Evolutionary conservation across 2,113 vertebrate genomes (phyloP).

Genomic region (Hemibagrus wyckioides): DNA sequence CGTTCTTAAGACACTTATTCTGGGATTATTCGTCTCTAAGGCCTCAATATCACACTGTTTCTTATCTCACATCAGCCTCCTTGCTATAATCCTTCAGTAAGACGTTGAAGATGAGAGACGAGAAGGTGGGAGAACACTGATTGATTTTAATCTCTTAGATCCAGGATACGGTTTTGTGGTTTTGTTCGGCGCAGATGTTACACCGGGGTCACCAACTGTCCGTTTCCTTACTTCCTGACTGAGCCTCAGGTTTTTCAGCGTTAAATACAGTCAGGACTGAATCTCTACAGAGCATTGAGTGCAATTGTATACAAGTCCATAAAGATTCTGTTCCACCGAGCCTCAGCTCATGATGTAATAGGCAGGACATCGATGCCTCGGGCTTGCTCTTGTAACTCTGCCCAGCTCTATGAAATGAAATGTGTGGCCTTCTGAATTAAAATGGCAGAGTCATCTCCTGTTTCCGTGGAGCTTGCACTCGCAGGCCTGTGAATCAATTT

Average conservation of each 20-base stretch:
- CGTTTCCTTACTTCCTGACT: background rate
- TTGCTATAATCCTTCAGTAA: constrained; percentile 47
- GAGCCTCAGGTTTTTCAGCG: background rate
- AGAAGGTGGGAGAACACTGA: constrained; percentile 14
- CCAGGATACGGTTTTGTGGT: background rate
- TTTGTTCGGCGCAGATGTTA: constrained; percentile 12
- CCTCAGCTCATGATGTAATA: constrained; percentile 40
- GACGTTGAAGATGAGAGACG: constrained; percentile 13
- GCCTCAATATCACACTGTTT: constrained; percentile 58
- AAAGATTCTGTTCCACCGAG: constrained; percentile 6
- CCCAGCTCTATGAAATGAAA: constrained; percentile 64
- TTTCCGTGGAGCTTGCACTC: constrained; percentile 61
- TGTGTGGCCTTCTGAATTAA: constrained; percentile 69
- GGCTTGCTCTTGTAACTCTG: constrained; percentile 54
- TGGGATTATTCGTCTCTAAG: constrained; percentile 66
- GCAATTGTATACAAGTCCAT: constrained; percentile 12
- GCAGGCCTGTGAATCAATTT: constrained; percentile 71
- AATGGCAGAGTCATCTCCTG: constrained; percentile 60
- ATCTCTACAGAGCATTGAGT: background rate
- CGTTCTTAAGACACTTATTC: constrained; percentile 60
- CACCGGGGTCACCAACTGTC: constrained; percentile 38
- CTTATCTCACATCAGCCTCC: constrained; percentile 54
- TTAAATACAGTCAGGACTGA: background rate
- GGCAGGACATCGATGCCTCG: constrained; percentile 30
- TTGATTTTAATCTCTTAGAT: constrained; percentile 39